Percentiles rank a stretch among this genome's conserved stretches.
Conservation (phyloP, 2,888 invertebrate species). For the Ceramica pisi region DNA sequence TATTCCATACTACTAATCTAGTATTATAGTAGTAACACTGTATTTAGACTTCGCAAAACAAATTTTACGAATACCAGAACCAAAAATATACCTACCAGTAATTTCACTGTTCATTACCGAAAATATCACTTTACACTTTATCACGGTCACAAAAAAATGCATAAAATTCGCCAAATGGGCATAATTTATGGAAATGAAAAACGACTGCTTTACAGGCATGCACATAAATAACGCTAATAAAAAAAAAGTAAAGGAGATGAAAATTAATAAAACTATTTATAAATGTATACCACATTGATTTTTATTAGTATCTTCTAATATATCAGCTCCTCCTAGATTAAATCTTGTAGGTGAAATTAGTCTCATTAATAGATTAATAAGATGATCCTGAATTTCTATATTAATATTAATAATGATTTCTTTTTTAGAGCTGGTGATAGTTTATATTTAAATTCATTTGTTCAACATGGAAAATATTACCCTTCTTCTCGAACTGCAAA, state of each 20-base stretch:
- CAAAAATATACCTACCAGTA: neutral
- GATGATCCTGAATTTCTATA: too few relatives aligned
- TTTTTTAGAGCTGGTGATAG: too few relatives aligned
- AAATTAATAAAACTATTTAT: constrained; percentile 24
- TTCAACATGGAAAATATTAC: too few relatives aligned
- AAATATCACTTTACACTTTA: constrained; percentile 47
- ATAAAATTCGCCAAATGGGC: constrained; percentile 53
- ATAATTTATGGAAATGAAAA: constrained; percentile 60
- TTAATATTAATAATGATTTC: too few relatives aligned
- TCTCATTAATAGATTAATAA: constrained; percentile 91
- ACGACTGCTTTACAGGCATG: constrained; percentile 46
- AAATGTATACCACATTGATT: constrained; percentile 81
- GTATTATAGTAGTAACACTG: too few relatives aligned
- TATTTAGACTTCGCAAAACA: neutral
- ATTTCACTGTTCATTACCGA: constrained; percentile 42
- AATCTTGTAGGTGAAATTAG: constrained; percentile 93
- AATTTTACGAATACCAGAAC: constrained; percentile 1
- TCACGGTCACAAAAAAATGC: constrained; percentile 51
- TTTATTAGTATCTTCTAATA: constrained; percentile 92
- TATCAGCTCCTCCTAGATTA: constrained; percentile 92
- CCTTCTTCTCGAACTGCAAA: neutral
- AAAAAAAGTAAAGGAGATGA: constrained; percentile 21
- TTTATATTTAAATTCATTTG: too few relatives aligned
- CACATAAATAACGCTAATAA: constrained; percentile 50
- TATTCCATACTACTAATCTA: neutral